Evolutionary conservation across 2,888 invertebrate species (phyloP), one percentile per base, ranked within the genome.

Genomic region (Heliconius cydno): DNA sequence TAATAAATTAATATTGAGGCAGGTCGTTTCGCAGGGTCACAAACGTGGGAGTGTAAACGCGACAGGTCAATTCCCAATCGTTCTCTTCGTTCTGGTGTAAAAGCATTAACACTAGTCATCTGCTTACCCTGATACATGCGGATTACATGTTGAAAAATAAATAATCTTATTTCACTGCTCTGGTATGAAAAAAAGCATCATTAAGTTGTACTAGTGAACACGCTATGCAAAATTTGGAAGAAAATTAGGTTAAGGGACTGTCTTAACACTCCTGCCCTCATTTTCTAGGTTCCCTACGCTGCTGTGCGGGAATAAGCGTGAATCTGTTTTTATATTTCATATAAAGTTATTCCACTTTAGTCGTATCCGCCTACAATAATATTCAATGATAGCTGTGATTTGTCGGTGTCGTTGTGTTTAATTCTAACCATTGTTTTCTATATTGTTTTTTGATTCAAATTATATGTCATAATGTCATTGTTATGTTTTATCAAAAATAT

Each of bases 321-420:
- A n/a, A 65, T 65, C 13, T 28, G 13, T n/a, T 57, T 67, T 67
- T n/a, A 22, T n/a, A 7, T n/a, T 41, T 13, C 15, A 41, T 68
- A 63, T 13, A 6, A 46, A 70, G 13, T 46, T 70, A 70, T 41
- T 15, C 13, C 70, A 70, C 70, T 70, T 70, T 46, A 15, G 6
- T 25, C 41, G 25, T 41, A 3, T 15, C 70, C 15, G 70, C 30
- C 25, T 46, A n/a, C 41, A 70, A 70, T 38, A 38, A 72, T 52
- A 41, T 78, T 52, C 72, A 52, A 66, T 52, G 30, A 66, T 71
- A 52, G 41, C 60, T 25, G 65, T 77, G 15, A 77, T 77, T 78
- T 74, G 74, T 78, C 68, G 60, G 34, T 38, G 73, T 60, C 60
- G 60, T 60, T 15, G n/a, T 60, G 19, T 60, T 73, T 60, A 38